Percentiles rank a stretch among this genome's conserved stretches.
Conservation (phyloP, 2,113 vertebrate genomes). For the Ptyas mucosa region DNA sequence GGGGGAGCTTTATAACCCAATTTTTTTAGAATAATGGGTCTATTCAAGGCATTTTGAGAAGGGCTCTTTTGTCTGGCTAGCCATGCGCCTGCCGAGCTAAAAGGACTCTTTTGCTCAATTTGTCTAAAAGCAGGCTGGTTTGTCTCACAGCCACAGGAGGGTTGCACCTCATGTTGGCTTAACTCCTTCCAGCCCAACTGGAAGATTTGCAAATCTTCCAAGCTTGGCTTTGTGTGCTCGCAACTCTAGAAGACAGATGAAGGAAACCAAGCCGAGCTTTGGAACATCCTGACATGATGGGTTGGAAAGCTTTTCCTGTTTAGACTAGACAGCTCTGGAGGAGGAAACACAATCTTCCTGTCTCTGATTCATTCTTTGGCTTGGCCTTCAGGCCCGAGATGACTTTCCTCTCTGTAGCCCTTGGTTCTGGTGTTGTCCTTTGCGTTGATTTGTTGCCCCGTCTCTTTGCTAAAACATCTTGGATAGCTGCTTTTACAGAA, state of each 20-base stretch:
- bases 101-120: slow-evolving; percentile 79
- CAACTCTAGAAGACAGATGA: neutral
- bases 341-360: neutral
- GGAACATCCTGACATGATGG: neutral
- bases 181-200: slow-evolving; percentile 56
- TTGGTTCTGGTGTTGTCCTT: neutral
- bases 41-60: slow-evolving; percentile 70
- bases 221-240: neutral
- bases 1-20: slow-evolving; percentile 61
- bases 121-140: slow-evolving; percentile 77
- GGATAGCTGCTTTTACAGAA: neutral
- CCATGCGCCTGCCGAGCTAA: slow-evolving; percentile 71
- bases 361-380: neutral
- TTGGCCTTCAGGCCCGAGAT: neutral
- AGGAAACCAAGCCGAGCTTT: neutral
- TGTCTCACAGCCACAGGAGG: slow-evolving; percentile 75
- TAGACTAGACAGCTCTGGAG: neutral
- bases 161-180: slow-evolving; percentile 73
- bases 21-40: slow-evolving; percentile 71
- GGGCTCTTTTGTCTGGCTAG: slow-evolving; percentile 70
- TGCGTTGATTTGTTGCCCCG: neutral
- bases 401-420: neutral
- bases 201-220: slow-evolving; percentile 5
- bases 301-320: neutral
- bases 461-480: neutral